These are phyloP conservation scores for Trachops cirrhosus DNA, from an alignment of 2,797 vertebrate species.

Conservation along the genomic window DNA sequence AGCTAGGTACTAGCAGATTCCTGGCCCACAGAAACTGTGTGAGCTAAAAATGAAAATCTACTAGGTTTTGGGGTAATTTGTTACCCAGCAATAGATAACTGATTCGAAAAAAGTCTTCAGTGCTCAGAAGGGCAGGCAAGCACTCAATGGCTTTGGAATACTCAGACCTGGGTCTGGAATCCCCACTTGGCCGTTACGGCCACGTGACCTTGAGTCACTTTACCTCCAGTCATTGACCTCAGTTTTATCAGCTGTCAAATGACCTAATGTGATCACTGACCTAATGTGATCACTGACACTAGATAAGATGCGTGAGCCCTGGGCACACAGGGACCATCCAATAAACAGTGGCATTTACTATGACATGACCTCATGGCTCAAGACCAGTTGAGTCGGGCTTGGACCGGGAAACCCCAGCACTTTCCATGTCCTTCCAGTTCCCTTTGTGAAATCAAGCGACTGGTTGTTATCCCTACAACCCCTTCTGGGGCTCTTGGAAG, in stretches of 20 bases:
- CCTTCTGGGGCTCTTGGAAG: background rate
- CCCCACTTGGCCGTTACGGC: background rate
- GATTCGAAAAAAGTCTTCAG: background rate
- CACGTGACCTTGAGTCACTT: background rate
- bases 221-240: background rate
- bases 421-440: background rate
- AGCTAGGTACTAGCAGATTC: background rate
- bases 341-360: background rate
- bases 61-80: background rate
- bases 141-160: background rate
- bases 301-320: background rate
- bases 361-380: background rate
- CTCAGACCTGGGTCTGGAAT: background rate
- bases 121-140: background rate
- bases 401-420: background rate
- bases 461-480: background rate
- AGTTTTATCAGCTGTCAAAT: background rate
- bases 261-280: no score
- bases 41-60: background rate
- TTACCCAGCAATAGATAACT: background rate
- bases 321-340: background rate
- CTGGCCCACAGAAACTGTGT: background rate
- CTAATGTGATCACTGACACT: background rate
- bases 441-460: background rate
- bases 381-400: background rate